Evolutionary conservation across 2,113 vertebrate species (phyloP), one percentile per base, ranked within the genome.

Genomic region (Podarcis cretensis): DNA sequence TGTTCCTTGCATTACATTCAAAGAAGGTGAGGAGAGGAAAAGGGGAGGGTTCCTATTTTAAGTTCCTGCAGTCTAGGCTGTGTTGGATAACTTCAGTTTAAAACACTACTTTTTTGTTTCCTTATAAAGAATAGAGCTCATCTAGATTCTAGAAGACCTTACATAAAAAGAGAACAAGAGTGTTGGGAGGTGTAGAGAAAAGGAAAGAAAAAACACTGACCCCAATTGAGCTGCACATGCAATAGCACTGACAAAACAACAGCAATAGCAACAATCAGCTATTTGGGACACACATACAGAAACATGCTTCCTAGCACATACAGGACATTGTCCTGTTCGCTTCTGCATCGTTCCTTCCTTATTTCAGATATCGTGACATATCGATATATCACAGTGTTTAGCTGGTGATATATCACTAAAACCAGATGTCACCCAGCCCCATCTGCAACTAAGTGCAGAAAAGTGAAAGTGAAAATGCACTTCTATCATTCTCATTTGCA

Each of bases 71-170:
- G 48, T 12, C 85, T 43, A 9, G 85, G 37, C 40, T 90, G 54
- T 0, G 1, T 75, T 32, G 4, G 0, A 81, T 12, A 92, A 84
- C 59, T 78, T 57, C 7, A 84, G 13, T 1, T 48, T 40, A 54
- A 91, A 89, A 85, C 73, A 14, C 5, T 37, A 43, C 6, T 27
- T 8, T 82, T 90, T 82, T 74, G 30, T 57, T 82, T 86, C 89
- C 76, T 83, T 32, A 1, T 13, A 87, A 91, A 2, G 86, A 37
- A 89, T 91, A 92, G 3, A 65, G 18, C 4, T 27, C 69, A 2
- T 87, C 25, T 27, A 12, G 25, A 48, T 65, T 88, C 89, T 79
- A 84, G 88, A 81, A 1, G 25, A 48, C 1, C 4, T 32, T 79
- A 48, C 27, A 48, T 83, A 25, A 87, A 86, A 80, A 54, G 12